phyloP scores from a whole-genome alignment of 2,113 vertebrate genomes.

The Oenanthe oenanthe region DNA sequence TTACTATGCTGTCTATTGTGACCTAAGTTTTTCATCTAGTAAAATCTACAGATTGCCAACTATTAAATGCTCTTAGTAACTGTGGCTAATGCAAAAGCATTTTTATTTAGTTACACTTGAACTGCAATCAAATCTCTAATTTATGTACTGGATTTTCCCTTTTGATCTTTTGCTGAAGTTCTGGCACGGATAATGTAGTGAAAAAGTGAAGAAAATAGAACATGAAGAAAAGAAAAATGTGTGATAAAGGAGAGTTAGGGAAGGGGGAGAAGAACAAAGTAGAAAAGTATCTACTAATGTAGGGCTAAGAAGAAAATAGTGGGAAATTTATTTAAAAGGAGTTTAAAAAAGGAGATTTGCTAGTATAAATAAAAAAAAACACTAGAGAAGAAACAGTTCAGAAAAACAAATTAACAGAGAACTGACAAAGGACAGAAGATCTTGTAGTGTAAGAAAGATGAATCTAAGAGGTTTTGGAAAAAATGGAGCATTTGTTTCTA shows the following conservation, averaged over 20 bases:
- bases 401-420: neutral
- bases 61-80: conserved; percentile 45
- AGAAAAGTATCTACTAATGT: neutral
- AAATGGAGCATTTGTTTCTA: neutral
- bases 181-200: neutral
- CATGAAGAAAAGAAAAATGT: neutral
- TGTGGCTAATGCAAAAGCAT: conserved; percentile 47
- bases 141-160: neutral
- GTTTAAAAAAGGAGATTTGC: accelerated
- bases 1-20: neutral
- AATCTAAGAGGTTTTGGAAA: neutral
- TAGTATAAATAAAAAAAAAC: neutral
- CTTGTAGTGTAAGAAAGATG: neutral
- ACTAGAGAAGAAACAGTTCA: neutral
- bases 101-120: conserved; percentile 57
- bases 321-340: neutral
- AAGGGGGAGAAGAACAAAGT: neutral
- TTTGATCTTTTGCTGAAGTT: conserved; percentile 57
- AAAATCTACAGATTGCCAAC: conserved; percentile 1
- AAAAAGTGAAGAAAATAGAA: neutral
- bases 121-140: conserved; percentile 44
- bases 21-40: neutral
- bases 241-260: neutral
- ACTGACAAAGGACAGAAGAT: neutral
- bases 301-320: neutral